Evolutionary conservation across 2,888 invertebrate genomes (phyloP).

Genomic region (Liposcelis brunnea): DNA sequence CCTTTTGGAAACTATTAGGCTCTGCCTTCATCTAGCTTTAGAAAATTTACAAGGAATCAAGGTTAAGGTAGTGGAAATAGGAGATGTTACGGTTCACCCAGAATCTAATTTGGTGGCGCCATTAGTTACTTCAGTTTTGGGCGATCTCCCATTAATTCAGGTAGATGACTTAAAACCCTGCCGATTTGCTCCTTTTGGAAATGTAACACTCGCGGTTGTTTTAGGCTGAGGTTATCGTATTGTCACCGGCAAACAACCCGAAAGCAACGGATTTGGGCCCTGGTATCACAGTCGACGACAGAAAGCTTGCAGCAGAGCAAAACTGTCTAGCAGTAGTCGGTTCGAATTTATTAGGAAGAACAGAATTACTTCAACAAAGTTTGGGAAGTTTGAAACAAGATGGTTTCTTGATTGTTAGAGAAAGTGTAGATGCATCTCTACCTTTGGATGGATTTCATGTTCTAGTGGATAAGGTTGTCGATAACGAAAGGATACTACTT

Average conservation of each 20-base stretch:
- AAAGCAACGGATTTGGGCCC: slow-evolving; percentile 30
- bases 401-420: slow-evolving; percentile 43
- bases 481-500: slow-evolving; percentile 34
- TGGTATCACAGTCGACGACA: slow-evolving; percentile 40
- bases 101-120: slow-evolving; percentile 35
- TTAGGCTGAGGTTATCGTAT: slow-evolving; percentile 43
- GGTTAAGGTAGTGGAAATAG: slow-evolving; percentile 39
- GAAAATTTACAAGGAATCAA: slow-evolving; percentile 50
- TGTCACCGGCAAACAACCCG: slow-evolving; percentile 24
- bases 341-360: not conserved
- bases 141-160: slow-evolving; percentile 33
- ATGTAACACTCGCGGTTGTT: slow-evolving; percentile 20
- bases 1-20: slow-evolving; percentile 36
- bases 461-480: slow-evolving; percentile 31
- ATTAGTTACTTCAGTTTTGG: slow-evolving; percentile 38
- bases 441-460: slow-evolving; percentile 30
- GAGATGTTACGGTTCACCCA: slow-evolving; percentile 33
- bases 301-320: slow-evolving; percentile 30
- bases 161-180: slow-evolving; percentile 15
- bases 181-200: not conserved
- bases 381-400: slow-evolving; percentile 34
- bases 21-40: slow-evolving; percentile 47
- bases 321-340: slow-evolving; percentile 20
- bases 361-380: slow-evolving; percentile 25
- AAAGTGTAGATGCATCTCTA: slow-evolving; percentile 29